Base-by-base conservation (phyloP, 2,113 vertebrate species). In the Dissostichus mawsoni region DNA sequence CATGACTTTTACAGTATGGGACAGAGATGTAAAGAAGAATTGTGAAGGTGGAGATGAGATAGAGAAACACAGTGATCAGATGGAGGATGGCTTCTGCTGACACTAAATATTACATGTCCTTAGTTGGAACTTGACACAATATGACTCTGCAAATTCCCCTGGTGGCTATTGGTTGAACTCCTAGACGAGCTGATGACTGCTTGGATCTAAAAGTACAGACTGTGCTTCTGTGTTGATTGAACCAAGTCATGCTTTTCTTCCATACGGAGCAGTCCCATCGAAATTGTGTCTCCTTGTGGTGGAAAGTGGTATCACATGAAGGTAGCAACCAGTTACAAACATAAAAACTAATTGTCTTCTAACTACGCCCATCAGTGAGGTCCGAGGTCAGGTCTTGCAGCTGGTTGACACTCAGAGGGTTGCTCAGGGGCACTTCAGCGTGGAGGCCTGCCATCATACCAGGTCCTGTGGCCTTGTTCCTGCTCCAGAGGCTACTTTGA, bases 121-220 rank as follows among this genome's bases (percentile, higher is more conserved):
- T 90, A 77, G 57, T 65, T 73, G 56, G 69, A 85, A 73, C 78
- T 89, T 90, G 86, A 89, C 86, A 79, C 74, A 74, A 52, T 68
- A 72, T 77, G 85, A 88, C 80, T 87, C 67, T 1, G 73, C 29
- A 85, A 8, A 80, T 81, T 87, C 61, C 47, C 14, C 13, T 51
- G 58, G 5, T 73, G 53, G 12, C 73, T 69, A 70, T 74, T 50
- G 85, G 88, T 90, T 67, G 63, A 66, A 52, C 67, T 74, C 76
- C 65, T 36, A 52, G 76, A 76, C 11, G 44, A 71, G 76, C 69
- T 0, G 66, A 44, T 55, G 72, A 58, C 70, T 61, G 79, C 55
- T 20, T 74, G 53, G 20, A 18, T 84, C 25, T 55, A 63, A 74
- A 68, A n/a, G 33, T 56, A 16, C 80, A 75, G 69, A 69, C 33